phyloP scores from a whole-genome alignment of 2,797 vertebrate genomes.

The Thunnus albacares region DNA sequence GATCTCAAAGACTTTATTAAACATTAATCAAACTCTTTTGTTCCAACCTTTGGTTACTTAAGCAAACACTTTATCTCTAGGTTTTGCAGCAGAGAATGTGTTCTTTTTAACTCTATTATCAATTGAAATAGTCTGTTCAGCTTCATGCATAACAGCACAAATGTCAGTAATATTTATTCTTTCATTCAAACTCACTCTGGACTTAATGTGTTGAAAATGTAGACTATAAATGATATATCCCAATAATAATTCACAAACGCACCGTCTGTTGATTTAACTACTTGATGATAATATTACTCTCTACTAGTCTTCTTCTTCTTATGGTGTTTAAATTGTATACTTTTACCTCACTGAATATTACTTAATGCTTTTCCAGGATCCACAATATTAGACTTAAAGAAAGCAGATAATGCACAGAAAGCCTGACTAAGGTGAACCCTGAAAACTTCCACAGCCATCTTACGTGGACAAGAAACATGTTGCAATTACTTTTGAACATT shows the following conservation, averaged over 20 bases:
- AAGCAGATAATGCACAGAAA: background rate
- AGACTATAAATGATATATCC: background rate
- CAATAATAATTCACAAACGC: background rate
- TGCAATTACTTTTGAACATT: background rate
- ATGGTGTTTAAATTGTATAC: background rate
- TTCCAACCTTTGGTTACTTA: background rate
- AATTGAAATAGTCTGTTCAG: background rate
- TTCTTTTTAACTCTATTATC: background rate
- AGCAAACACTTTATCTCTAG: background rate
- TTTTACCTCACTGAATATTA: background rate
- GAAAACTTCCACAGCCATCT: background rate
- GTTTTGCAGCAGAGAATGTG: conserved; percentile 3
- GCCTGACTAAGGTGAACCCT: background rate
- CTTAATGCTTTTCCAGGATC: background rate
- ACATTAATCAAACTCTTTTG: background rate
- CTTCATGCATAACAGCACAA: background rate
- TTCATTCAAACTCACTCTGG: no score
- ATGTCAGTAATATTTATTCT: background rate
- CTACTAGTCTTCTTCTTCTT: background rate
- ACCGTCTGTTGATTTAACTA: background rate
- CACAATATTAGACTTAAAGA: no score
- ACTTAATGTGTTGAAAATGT: no score
- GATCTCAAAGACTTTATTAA: background rate
- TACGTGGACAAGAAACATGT: background rate
- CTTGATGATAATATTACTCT: background rate